phyloP scores from a whole-genome alignment of 2,888 invertebrate species.

The Cistogaster globosa region DNA sequence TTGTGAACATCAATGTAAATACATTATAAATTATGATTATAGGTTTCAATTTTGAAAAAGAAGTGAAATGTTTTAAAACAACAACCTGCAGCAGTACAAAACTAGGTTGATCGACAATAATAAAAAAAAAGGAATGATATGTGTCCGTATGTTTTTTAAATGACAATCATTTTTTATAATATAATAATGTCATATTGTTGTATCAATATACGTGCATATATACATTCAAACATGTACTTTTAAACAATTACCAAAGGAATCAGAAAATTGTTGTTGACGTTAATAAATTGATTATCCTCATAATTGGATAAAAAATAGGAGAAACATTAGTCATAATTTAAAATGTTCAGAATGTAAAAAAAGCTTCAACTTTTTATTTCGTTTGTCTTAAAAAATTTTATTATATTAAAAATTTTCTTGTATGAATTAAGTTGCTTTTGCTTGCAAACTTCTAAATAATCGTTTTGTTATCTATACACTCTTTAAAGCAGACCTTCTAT shows the following conservation, averaged over 20 bases:
- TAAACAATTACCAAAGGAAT: background rate
- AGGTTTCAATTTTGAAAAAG: slow-evolving; percentile 58
- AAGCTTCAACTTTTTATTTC: too few relatives aligned
- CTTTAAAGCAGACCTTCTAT: too few relatives aligned
- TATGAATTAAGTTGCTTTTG: too few relatives aligned
- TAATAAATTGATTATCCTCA: background rate
- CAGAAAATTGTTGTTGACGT: background rate
- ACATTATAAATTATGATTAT: slow-evolving; percentile 69
- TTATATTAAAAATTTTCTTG: too few relatives aligned
- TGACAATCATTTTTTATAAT: slow-evolving; percentile 66
- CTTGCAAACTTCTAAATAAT: too few relatives aligned
- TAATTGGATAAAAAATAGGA: background rate
- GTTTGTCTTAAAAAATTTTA: too few relatives aligned
- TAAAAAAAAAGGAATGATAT: slow-evolving; percentile 26
- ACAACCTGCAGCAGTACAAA: slow-evolving; percentile 47
- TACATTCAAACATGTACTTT: background rate
- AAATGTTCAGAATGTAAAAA: too few relatives aligned
- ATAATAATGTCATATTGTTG: slow-evolving; percentile 15
- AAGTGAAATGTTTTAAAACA: slow-evolving; percentile 59
- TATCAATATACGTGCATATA: background rate
- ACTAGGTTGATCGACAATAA: slow-evolving; percentile 66
- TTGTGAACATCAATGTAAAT: slow-evolving; percentile 55
- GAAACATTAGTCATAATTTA: too few relatives aligned
- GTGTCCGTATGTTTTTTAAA: slow-evolving; percentile 59
- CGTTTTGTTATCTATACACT: too few relatives aligned